phyloP scores from a whole-genome alignment of 1,140 invertebrate species.

The Leptinotarsa defecta region DNA sequence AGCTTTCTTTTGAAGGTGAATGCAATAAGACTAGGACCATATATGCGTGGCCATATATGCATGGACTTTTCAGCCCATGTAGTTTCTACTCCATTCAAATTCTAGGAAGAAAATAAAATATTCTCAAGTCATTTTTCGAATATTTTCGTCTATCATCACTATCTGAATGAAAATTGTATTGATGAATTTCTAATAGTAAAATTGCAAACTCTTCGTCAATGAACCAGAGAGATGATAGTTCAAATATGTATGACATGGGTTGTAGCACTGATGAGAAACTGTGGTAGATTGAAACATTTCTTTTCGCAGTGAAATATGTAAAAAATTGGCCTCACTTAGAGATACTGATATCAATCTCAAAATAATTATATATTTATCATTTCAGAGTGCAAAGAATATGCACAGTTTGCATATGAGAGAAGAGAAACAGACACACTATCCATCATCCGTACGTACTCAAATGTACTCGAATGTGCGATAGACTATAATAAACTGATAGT shows the following conservation, averaged over 20 bases:
- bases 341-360: too few relatives aligned
- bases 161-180: not conserved
- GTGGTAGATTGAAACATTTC: too few relatives aligned
- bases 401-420: conserved; percentile 35
- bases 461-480: conserved; percentile 42
- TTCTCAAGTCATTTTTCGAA: not conserved
- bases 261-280: too few relatives aligned
- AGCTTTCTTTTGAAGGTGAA: too few relatives aligned
- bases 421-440: conserved; percentile 33
- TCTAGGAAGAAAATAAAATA: conserved; percentile 22
- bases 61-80: too few relatives aligned
- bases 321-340: too few relatives aligned
- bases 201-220: not conserved
- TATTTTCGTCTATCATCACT: not conserved
- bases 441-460: conserved; percentile 27
- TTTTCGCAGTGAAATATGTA: too few relatives aligned
- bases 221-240: too few relatives aligned
- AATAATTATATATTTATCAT: not conserved
- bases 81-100: conserved; percentile 5
- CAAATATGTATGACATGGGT: too few relatives aligned
- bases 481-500: conserved; percentile 39
- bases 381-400: conserved; percentile 34
- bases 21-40: too few relatives aligned
- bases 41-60: too few relatives aligned
- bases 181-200: not conserved